Base-by-base conservation (phyloP, 1,140 invertebrate species). In the Helicoverpa zea region DNA sequence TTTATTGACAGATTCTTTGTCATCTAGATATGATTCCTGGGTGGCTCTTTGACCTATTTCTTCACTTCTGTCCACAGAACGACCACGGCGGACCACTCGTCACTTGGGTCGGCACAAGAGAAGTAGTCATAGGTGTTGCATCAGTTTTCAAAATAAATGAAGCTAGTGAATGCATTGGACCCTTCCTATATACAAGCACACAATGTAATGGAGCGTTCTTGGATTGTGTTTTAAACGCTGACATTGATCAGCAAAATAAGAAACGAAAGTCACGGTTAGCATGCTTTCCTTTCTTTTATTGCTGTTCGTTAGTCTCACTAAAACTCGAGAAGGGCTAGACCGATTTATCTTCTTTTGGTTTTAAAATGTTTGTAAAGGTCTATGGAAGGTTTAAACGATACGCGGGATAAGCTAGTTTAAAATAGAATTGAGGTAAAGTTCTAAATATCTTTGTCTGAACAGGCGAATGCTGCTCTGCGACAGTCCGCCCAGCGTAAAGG, bases 81-180 rank as follows among this genome's bases (percentile, higher is more conserved):
- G 84, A 86, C 51, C 84, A 84, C 59, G 84, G 84, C 13, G 84
- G 84, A 0, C 84, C 84, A 14, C 47, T 81, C 10, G 64, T 81
- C 16, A 77, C 80, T 49, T 81, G 80, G 73, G 29, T 77, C 11
- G 73, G 80, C 1, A 29, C 30, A 5, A 14, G 18, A 2, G 63
- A 68, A 18, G 35, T 63, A 4, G 10, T 81, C 10, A 81, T 81
- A 5, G 80, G 80, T 10, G 47, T 81, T 43, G 80, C 80, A 14
- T 54, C 64, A 18, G 61, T 70, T 4, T 81, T 35, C 35, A 47
- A 14, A 77, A 35, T 51, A 13, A 61, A 18, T 1, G 23, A 54
- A 56, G 64, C 59, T 18, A 18, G 16, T 0, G 18, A 49, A 13
- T 81, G 72, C 52, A 23, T 68, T 49, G 73, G 72, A 12, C 72